Conservation (phyloP, 2,888 invertebrate genomes). For the Metopia argyrocephala region DNA sequence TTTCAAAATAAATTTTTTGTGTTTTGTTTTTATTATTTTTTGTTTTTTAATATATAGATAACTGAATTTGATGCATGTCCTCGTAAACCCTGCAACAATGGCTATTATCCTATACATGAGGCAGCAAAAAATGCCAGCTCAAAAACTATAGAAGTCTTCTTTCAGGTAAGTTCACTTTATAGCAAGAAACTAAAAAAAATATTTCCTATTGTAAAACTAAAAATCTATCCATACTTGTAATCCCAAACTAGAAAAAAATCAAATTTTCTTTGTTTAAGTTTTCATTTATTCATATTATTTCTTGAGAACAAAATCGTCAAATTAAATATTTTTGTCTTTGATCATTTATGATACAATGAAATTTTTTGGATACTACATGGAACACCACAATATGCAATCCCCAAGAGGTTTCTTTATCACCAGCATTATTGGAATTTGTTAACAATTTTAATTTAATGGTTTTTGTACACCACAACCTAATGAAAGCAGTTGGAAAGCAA, state of each 20-base stretch:
- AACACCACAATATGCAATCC: neutral
- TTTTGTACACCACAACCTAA: neutral
- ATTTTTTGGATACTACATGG: neutral
- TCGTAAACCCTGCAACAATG: conserved; percentile 89
- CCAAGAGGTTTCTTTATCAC: conserved; percentile 17
- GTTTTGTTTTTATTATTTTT: conserved; percentile 12
- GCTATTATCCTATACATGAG: conserved; percentile 94
- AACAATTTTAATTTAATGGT: neutral
- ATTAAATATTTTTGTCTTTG: neutral
- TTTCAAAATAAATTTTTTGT: conserved; percentile 6
- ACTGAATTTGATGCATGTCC: conserved; percentile 88
- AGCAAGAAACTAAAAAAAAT: too few species aligned
- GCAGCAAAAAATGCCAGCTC: conserved; percentile 94
- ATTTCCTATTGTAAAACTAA: too few species aligned
- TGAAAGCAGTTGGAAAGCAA: too few species aligned
- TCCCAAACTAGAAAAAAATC: too few species aligned
- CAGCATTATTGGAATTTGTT: conserved; percentile 19
- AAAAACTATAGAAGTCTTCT: conserved; percentile 88
- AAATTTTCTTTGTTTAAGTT: too few species aligned
- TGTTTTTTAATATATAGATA: conserved; percentile 81
- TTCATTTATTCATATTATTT: neutral
- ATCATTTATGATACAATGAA: neutral
- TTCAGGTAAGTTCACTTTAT: conserved; percentile 79
- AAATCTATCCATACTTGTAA: too few species aligned
- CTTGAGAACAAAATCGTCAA: neutral